Evolutionary conservation across 1,140 invertebrate genomes (phyloP).

Genomic region (Scaptomyza montana): DNA sequence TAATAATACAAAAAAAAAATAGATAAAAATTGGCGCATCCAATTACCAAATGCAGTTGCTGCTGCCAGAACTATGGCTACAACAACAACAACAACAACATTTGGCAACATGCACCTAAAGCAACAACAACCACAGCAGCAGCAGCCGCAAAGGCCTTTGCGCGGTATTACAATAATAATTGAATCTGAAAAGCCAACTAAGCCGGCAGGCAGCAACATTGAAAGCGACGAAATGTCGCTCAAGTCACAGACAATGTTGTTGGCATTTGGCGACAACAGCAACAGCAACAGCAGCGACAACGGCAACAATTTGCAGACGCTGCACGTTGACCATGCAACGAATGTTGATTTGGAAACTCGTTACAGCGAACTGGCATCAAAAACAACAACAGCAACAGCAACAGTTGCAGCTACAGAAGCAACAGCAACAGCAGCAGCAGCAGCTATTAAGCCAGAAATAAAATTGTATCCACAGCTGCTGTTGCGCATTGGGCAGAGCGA

Average conservation of each 20-base stretch:
- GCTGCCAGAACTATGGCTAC: conserved; percentile 56
- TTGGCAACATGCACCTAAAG: conserved; percentile 36
- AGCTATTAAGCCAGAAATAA: conserved; percentile 28
- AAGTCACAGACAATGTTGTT: conserved; percentile 74
- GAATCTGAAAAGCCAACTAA: conserved; percentile 46
- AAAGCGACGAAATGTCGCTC: conserved; percentile 67
- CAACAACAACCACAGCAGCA: conserved; percentile 41
- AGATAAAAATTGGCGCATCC: conserved; percentile 51
- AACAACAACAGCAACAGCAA: not conserved
- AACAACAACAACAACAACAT: conserved; percentile 22
- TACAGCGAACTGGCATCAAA: conserved; percentile 24
- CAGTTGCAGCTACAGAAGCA: conserved; percentile 33
- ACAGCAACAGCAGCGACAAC: conserved; percentile 27
- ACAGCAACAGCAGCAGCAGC: conserved; percentile 20
- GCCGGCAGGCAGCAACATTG: conserved; percentile 29
- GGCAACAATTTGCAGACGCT: conserved; percentile 39
- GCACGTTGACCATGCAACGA: conserved; percentile 47
- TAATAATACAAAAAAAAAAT: not conserved
- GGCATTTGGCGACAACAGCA: conserved; percentile 71
- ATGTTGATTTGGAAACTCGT: conserved; percentile 75
- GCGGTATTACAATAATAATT: conserved; percentile 77
- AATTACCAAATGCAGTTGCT: conserved; percentile 71
- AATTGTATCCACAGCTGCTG: conserved; percentile 69
- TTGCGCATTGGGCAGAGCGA: conserved; percentile 64
- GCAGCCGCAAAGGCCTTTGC: conserved; percentile 61